Base-by-base conservation (phyloP, 35 echinoderm and acorn worm species). In the Stichopus chloronotus region DNA sequence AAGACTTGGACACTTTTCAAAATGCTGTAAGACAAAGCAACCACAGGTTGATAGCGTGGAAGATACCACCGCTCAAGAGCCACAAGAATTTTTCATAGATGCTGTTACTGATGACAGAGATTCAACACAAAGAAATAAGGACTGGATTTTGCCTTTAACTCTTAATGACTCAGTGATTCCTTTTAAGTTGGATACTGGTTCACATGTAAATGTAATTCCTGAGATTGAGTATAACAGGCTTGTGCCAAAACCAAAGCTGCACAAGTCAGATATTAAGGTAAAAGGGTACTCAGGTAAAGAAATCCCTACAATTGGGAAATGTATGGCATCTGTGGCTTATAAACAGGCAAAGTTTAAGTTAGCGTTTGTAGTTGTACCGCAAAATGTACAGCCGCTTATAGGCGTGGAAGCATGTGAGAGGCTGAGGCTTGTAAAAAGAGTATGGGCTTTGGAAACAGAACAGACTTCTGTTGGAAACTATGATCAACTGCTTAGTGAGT, bases 121-220 rank as follows among this genome's bases (percentile, higher is more conserved):
- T 25, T 88, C 86, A 76, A 8, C 19, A 83, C 55, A 43, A 17
- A 9, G 12, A 5, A 78, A 12, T 30, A 57, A 25, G 19, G 78
- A 92, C 22, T 93, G 81, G 60, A 72, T 56, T 30, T 9, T 87
- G 43, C 63, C 84, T 7, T 19, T 93, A 12, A 9, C 14, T 4
- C 52, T 88, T 23, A 87, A 93, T 79, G 57, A 60, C 17, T 57
- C 59, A 53, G 23, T 53, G 24, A 69, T 90, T 10, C 10, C 57
- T 13, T 94, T 90, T 25, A 97, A 97, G 78, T 52, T 95, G 20
- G 96, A 95, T 89, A 92, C 91, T 0, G 93, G 96, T 74, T 69
- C 96, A 5, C 76, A 97, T 74, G 90, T 90, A n/a, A 92, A 97
- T 56, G 57, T 95, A 30, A 52, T 95, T 5, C 91, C 96, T 22